Evolutionary conservation across 1,140 invertebrate species (phyloP).

Genomic region (Zaprionus ghesquierei): DNA sequence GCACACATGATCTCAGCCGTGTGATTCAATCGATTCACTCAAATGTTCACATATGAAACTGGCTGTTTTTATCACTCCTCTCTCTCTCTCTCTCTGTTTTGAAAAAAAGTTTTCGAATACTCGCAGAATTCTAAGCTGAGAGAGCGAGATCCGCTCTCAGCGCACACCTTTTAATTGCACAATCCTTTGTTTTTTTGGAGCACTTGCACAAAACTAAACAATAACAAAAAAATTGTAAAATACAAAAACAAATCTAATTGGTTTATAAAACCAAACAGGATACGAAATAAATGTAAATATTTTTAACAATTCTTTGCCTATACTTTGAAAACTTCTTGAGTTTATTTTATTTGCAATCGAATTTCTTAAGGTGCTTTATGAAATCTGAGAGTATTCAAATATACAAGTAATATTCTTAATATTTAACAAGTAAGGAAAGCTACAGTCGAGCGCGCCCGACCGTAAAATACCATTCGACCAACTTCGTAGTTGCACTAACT

Average conservation of each 20-base stretch:
- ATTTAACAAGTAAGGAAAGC: too few species aligned
- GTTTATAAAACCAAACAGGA: conserved; percentile 62
- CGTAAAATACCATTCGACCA: too few species aligned
- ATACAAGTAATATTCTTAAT: too few species aligned
- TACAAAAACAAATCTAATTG: conserved; percentile 41
- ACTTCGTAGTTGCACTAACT: too few species aligned
- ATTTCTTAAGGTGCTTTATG: not conserved
- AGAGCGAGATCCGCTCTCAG: not conserved
- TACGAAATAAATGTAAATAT: conserved; percentile 78
- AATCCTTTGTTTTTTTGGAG: conserved; percentile 6
- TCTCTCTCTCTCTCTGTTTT: not conserved
- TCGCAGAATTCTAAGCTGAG: conserved; percentile 1
- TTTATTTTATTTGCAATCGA: not conserved
- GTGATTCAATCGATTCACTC: conserved; percentile 31
- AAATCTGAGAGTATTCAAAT: not conserved
- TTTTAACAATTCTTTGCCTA: conserved; percentile 42
- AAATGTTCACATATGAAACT: not conserved
- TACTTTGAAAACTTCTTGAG: not conserved
- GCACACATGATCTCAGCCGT: conserved; percentile 73
- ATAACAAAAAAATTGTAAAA: conserved; percentile 66
- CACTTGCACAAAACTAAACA: conserved; percentile 6
- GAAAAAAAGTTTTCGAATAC: not conserved
- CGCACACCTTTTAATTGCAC: conserved; percentile 7
- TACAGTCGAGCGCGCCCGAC: too few species aligned
- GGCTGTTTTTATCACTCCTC: conserved; percentile 30